Percentiles rank a stretch among this genome's conserved stretches.
These are phyloP conservation scores for Cloeon dipterum DNA, from an alignment of 2,888 invertebrate genomes.

Conservation along the genomic window DNA sequence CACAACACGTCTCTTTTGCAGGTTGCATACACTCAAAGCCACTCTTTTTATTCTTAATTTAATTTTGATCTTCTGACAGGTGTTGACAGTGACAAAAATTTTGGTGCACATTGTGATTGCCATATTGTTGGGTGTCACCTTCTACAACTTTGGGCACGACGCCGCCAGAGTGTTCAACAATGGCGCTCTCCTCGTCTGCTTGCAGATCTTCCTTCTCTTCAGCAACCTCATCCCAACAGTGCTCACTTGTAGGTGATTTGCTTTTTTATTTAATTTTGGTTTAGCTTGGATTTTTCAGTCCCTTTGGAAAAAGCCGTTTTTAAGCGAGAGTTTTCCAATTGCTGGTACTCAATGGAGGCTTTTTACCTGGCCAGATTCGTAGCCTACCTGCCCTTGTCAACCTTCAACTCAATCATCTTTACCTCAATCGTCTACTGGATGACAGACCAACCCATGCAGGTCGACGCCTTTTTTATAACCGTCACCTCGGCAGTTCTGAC, in stretches of 20 bases:
- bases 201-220: constrained; percentile 89
- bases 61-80: constrained; percentile 39
- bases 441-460: constrained; percentile 79
- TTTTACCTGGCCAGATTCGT: constrained; percentile 26
- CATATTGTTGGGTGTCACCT: constrained; percentile 74
- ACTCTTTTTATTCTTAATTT: too few species aligned
- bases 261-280: neutral
- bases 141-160: constrained; percentile 80
- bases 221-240: constrained; percentile 98
- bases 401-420: too few species aligned
- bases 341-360: constrained; percentile 93
- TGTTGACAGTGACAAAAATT: constrained; percentile 69
- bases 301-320: constrained; percentile 90
- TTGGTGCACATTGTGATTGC: constrained; percentile 75
- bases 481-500: constrained; percentile 60
- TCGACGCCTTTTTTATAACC: too few species aligned
- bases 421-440: constrained; percentile 93
- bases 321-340: constrained; percentile 82
- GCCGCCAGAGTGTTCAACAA: constrained; percentile 88
- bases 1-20: too few species aligned
- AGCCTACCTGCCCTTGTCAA: too few species aligned
- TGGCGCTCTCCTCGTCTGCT: constrained; percentile 87
- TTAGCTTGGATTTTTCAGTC: constrained; percentile 31
- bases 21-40: too few species aligned
- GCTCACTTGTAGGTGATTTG: constrained; percentile 63